Conservation (phyloP, 1,140 invertebrate species). For the Lordiphosa clarofinis region DNA sequence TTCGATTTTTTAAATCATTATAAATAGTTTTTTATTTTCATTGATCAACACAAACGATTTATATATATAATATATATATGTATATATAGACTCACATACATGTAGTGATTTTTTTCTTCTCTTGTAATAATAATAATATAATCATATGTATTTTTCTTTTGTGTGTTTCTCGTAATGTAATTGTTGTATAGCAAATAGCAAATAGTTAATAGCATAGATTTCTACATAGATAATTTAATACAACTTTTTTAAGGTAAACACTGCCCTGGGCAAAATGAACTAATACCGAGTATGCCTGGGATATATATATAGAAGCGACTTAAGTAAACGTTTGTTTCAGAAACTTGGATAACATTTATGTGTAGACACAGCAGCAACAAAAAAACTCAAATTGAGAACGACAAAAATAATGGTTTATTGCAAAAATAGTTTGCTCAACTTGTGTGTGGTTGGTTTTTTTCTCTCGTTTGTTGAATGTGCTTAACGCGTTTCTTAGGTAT, state of each 20-base stretch:
- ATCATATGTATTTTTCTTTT: slow-evolving; percentile 33
- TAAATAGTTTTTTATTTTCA: slow-evolving; percentile 66
- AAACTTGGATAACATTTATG: slow-evolving; percentile 27
- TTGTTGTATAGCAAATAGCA: slow-evolving; percentile 18
- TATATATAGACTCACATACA: slow-evolving; percentile 9
- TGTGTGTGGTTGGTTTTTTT: slow-evolving; percentile 14
- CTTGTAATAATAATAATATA: slow-evolving; percentile 37
- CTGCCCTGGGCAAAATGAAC: slow-evolving; percentile 26
- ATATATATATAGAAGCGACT: slow-evolving; percentile 16
- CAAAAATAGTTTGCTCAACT: slow-evolving; percentile 22
- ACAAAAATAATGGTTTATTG: slow-evolving; percentile 46
- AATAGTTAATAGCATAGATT: slow-evolving; percentile 3
- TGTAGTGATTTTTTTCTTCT: slow-evolving; percentile 1
- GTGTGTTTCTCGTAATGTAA: slow-evolving; percentile 29
- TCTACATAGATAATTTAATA: slow-evolving; percentile 39
- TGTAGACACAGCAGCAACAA: slow-evolving; percentile 43
- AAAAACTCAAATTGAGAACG: slow-evolving; percentile 34
- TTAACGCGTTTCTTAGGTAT: slow-evolving; percentile 33
- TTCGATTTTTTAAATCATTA: slow-evolving; percentile 26
- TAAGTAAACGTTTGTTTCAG: slow-evolving; percentile 24
- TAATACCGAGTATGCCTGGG: slow-evolving; percentile 23
- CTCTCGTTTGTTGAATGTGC: slow-evolving; percentile 42
- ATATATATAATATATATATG: slow-evolving; percentile 14
- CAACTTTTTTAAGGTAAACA: slow-evolving; percentile 44
- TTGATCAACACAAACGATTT: slow-evolving; percentile 65